Conservation (phyloP, 1,140 invertebrate genomes). For the Scaptomyza pallida region DNA sequence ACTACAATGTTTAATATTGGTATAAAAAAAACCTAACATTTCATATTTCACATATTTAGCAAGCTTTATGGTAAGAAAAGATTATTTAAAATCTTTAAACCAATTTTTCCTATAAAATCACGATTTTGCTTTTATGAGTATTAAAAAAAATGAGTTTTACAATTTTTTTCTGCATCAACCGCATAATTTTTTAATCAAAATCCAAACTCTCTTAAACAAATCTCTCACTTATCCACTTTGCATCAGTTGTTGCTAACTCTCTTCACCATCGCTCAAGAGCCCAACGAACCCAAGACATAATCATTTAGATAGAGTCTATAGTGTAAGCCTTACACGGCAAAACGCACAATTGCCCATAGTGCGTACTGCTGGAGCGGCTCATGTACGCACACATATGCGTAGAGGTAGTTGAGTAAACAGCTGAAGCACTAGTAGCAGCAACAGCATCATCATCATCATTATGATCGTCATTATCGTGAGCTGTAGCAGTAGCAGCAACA, state of each 20-base stretch:
- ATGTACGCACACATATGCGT: conserved; percentile 13
- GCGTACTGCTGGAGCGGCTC: conserved; percentile 21
- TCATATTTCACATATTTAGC: too few species aligned
- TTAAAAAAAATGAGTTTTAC: too few species aligned
- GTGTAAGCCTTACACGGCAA: not conserved
- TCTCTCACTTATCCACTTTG: not conserved
- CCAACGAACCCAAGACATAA: too few species aligned
- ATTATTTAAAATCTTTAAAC: too few species aligned
- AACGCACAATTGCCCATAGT: not conserved
- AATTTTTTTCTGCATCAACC: too few species aligned
- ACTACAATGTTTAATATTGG: too few species aligned
- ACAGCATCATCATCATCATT: conserved; percentile 11
- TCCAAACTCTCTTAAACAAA: too few species aligned
- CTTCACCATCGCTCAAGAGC: not conserved
- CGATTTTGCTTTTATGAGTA: too few species aligned
- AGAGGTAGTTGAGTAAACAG: conserved; percentile 47
- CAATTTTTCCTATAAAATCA: too few species aligned
- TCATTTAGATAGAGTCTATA: not conserved
- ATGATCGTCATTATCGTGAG: conserved; percentile 29
- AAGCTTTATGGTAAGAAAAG: too few species aligned
- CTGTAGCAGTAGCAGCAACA: conserved; percentile 45
- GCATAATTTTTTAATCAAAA: too few species aligned
- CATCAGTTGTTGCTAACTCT: not conserved
- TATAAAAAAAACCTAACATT: too few species aligned
- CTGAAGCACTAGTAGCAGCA: conserved; percentile 25